Evolutionary conservation across 2,797 vertebrate species (phyloP).

Genomic region (Natrix natrix): DNA sequence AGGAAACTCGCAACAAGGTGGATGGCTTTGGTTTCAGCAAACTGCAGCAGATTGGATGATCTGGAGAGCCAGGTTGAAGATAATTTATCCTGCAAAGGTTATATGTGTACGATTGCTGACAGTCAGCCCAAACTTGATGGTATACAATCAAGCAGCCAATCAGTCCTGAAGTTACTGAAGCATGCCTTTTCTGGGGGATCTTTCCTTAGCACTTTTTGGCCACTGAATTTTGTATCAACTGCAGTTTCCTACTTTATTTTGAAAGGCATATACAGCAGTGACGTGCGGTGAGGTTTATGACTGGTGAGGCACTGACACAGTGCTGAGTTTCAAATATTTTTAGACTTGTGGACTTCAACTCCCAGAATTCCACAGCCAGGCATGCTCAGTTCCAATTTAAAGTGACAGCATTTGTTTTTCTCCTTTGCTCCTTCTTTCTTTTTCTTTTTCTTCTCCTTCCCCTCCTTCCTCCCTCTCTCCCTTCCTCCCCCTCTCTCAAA

Average conservation of each 20-base stretch:
- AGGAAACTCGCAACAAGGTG: neutral
- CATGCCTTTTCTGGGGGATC: neutral
- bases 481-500: no score
- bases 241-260: neutral
- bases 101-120: neutral
- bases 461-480: no score
- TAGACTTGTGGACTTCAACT: no score
- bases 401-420: no score
- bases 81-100: neutral
- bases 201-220: neutral
- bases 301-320: no score
- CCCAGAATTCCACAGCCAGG: no score
- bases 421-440: no score
- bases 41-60: neutral
- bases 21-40: neutral
- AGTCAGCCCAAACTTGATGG: neutral
- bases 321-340: no score
- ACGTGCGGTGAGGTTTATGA: no score
- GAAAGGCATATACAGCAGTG: neutral
- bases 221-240: neutral
- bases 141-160: neutral
- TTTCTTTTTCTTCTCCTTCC: no score
- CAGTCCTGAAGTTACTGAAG: neutral
- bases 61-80: neutral
- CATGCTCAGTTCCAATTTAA: no score